Percentiles rank a stretch among this genome's conserved stretches.
These are phyloP conservation scores for Lasioglossum leucozonium DNA, from an alignment of 2,888 invertebrate species.

Conservation along the genomic window DNA sequence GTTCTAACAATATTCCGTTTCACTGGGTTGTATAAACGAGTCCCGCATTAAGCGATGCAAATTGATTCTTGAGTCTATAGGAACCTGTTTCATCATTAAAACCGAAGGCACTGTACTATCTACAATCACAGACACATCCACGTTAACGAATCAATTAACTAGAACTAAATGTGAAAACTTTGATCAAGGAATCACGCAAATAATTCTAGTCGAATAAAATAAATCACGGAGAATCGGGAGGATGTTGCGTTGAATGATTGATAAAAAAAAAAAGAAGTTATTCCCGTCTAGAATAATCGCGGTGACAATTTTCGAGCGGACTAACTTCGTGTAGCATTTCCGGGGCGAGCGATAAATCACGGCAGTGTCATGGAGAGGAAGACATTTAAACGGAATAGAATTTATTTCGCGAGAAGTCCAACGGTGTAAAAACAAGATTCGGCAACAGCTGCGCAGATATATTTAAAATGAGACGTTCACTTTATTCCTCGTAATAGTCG, in stretches of 20 bases:
- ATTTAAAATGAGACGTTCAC: conserved; percentile 19
- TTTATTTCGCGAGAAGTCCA: conserved; percentile 26
- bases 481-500: conserved; percentile 22
- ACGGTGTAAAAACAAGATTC: conserved; percentile 22
- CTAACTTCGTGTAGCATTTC: not conserved
- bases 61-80: not conserved
- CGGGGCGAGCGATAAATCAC: conserved; percentile 31
- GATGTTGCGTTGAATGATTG: too few species aligned
- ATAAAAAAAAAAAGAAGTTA: not conserved
- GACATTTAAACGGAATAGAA: conserved; percentile 38
- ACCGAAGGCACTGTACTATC: not conserved
- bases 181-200: not conserved
- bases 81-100: not conserved
- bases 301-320: not conserved
- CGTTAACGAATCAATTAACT: not conserved
- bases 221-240: too few species aligned
- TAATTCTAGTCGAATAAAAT: too few species aligned
- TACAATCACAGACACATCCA: too few species aligned
- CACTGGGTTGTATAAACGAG: not conserved
- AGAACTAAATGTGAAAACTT: too few species aligned
- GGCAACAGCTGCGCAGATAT: conserved; percentile 47
- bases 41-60: not conserved
- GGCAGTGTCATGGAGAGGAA: not conserved
- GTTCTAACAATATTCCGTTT: not conserved
- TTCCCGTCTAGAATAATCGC: conserved; percentile 9